phyloP scores from a whole-genome alignment of 1,140 invertebrate genomes.

The Ceratina japonica region DNA sequence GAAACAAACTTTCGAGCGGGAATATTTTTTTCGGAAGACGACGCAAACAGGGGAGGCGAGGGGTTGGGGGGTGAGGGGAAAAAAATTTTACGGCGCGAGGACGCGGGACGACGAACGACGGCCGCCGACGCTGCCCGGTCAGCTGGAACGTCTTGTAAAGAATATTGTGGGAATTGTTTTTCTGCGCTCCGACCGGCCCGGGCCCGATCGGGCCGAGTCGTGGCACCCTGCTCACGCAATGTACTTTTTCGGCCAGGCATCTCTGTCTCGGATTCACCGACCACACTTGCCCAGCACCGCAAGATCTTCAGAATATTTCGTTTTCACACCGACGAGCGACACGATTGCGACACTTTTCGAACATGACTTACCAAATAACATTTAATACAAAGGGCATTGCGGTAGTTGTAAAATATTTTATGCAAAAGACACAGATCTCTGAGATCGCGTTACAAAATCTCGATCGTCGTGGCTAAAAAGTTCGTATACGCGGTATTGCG shows the following conservation, averaged over 20 bases:
- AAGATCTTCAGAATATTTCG: too few species aligned
- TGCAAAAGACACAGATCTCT: background rate
- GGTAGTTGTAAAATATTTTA: background rate
- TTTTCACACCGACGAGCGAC: too few species aligned
- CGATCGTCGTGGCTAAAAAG: background rate
- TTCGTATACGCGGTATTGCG: background rate
- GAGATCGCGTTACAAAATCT: background rate
- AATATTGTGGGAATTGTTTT: conserved; percentile 77
- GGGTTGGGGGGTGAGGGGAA: too few species aligned
- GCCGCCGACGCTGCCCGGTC: conserved; percentile 52
- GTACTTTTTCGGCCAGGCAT: conserved; percentile 68
- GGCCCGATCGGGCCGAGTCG: conserved; percentile 51
- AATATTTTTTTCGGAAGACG: conserved; percentile 46
- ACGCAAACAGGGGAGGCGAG: conserved; percentile 1
- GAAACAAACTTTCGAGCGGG: conserved; percentile 39
- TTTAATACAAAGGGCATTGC: too few species aligned
- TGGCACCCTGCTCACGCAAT: conserved; percentile 67
- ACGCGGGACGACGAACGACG: conserved; percentile 26
- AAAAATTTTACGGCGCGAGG: background rate
- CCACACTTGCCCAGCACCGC: background rate
- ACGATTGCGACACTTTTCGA: too few species aligned
- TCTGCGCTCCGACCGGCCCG: conserved; percentile 68
- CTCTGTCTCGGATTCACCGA: conserved; percentile 57
- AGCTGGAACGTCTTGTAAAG: conserved; percentile 69
- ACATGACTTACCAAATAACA: too few species aligned